These are phyloP conservation scores for Drosophila ambigua DNA, from an alignment of 1,140 invertebrate genomes.

Conservation along the genomic window DNA sequence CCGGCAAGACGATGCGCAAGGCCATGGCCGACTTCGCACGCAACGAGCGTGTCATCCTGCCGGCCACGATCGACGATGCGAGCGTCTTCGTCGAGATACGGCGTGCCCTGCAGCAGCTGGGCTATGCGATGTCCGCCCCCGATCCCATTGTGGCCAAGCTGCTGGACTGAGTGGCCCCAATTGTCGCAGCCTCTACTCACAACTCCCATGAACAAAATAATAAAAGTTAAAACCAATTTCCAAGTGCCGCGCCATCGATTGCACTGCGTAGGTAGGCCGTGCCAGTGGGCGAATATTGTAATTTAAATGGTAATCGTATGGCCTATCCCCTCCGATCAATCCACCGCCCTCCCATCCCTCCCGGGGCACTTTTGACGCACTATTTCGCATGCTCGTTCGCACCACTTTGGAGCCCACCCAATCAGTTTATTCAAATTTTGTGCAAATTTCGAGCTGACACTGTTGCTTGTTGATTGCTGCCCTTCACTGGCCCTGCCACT, in stretches of 20 bases:
- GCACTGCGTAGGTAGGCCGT: slow-evolving; percentile 35
- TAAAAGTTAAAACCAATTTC: slow-evolving; percentile 38
- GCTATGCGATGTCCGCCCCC: slow-evolving; percentile 89
- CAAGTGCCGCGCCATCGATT: slow-evolving; percentile 26
- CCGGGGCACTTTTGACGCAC: slow-evolving; percentile 28
- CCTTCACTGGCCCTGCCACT: no score
- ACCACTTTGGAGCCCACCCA: slow-evolving; percentile 45
- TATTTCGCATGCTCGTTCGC: slow-evolving; percentile 20
- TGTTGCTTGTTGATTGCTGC: slow-evolving; percentile 24
- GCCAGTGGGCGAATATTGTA: slow-evolving; percentile 43
- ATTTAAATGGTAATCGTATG: slow-evolving; percentile 73
- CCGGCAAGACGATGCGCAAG: slow-evolving; percentile 93
- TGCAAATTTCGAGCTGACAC: slow-evolving; percentile 70
- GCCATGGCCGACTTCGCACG: slow-evolving; percentile 92
- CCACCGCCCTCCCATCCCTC: not conserved
- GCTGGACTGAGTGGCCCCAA: slow-evolving; percentile 42
- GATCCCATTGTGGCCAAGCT: slow-evolving; percentile 85
- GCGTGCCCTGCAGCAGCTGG: slow-evolving; percentile 89
- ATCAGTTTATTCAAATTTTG: slow-evolving; percentile 81
- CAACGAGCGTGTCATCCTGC: slow-evolving; percentile 90
- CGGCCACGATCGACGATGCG: slow-evolving; percentile 95
- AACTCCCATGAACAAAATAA: slow-evolving; percentile 10
- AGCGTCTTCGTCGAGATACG: slow-evolving; percentile 90
- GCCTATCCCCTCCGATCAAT: slow-evolving; percentile 30
- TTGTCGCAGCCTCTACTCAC: no score